Evolutionary conservation across 2,888 invertebrate species (phyloP).

Genomic region (Drosophila basisetae): DNA sequence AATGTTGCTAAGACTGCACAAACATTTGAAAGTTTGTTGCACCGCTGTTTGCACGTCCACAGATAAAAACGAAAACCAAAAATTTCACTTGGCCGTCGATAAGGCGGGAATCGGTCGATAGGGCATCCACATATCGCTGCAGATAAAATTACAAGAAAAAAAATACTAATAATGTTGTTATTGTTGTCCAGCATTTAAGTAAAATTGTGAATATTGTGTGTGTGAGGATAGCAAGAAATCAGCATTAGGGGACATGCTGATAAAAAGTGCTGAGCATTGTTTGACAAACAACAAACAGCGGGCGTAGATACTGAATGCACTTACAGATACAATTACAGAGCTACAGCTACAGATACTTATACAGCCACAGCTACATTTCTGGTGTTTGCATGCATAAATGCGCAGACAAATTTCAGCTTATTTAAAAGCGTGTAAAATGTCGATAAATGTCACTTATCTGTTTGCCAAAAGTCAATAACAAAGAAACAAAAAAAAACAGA

Average conservation of each 20-base stretch:
- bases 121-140: slow-evolving; percentile 60
- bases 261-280: slow-evolving; percentile 67
- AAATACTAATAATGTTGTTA: slow-evolving; percentile 4
- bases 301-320: slow-evolving; percentile 57
- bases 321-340: slow-evolving; percentile 50
- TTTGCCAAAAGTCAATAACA: slow-evolving; percentile 64
- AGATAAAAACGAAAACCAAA: slow-evolving; percentile 60
- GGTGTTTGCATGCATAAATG: slow-evolving; percentile 63
- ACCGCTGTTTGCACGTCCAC: slow-evolving; percentile 54
- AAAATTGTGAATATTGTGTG: slow-evolving; percentile 35
- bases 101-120: slow-evolving; percentile 63
- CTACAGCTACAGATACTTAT: slow-evolving; percentile 46
- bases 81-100: slow-evolving; percentile 55
- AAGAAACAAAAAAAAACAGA: not conserved
- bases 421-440: slow-evolving; percentile 81
- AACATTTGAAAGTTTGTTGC: slow-evolving; percentile 75
- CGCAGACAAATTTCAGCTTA: slow-evolving; percentile 77
- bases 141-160: slow-evolving; percentile 49
- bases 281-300: slow-evolving; percentile 66
- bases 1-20: slow-evolving; percentile 78
- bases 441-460: slow-evolving; percentile 82
- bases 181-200: slow-evolving; percentile 40
- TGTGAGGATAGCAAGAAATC: slow-evolving; percentile 50
- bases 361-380: slow-evolving; percentile 33
- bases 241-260: slow-evolving; percentile 59